Conservation (phyloP, 2,797 vertebrate species). For the Vipera ursinii region DNA sequence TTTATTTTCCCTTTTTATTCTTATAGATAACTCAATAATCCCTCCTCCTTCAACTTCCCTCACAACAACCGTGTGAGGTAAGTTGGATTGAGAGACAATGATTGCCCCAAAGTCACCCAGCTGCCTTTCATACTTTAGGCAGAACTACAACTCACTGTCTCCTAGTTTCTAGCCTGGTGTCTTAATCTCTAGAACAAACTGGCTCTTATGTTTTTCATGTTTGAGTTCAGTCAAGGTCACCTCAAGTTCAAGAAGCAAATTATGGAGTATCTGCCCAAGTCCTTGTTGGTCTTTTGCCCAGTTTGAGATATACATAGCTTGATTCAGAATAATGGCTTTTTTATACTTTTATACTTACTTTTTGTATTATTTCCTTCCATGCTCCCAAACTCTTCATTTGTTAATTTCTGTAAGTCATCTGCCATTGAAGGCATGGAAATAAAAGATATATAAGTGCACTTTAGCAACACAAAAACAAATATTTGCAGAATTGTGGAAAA, state of each 20-base stretch:
- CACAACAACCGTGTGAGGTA: neutral
- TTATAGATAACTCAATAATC: neutral
- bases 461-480: neutral
- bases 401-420: neutral
- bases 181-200: neutral
- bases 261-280: neutral
- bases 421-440: neutral
- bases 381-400: neutral
- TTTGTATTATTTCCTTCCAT: neutral
- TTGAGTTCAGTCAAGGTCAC: neutral
- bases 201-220: neutral
- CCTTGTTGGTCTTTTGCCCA: neutral
- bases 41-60: neutral
- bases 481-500: neutral
- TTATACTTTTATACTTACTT: neutral
- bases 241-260: neutral
- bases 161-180: neutral
- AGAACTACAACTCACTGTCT: neutral
- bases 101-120: neutral
- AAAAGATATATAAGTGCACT: neutral
- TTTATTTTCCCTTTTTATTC: neutral
- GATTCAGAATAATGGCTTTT: neutral
- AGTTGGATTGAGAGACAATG: neutral
- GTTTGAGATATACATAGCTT: neutral
- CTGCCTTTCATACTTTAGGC: neutral